phyloP scores from a whole-genome alignment of 2,888 invertebrate species.

The Cheilosia urbana region DNA sequence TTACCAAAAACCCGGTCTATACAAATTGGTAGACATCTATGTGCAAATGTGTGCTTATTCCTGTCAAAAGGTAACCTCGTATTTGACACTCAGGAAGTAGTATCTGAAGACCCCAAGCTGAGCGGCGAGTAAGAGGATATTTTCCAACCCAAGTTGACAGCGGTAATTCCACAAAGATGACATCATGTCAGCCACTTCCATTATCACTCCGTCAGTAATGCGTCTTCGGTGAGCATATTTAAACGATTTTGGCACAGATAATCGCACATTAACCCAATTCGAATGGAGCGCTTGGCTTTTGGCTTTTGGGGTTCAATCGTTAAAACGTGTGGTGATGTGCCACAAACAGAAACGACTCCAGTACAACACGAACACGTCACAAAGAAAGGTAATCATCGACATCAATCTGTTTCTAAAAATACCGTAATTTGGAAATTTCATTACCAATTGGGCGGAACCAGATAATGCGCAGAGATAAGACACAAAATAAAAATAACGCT shows the following conservation, averaged over 20 bases:
- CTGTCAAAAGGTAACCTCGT: slow-evolving; percentile 1
- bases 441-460: background rate
- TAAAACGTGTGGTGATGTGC: slow-evolving; percentile 21
- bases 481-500: background rate
- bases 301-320: slow-evolving; percentile 9
- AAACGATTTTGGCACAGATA: slow-evolving; percentile 10
- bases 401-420: background rate
- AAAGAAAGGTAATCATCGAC: slow-evolving; percentile 7
- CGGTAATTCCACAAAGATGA: slow-evolving; percentile 30
- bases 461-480: background rate
- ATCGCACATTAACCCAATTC: slow-evolving; percentile 37
- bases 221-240: slow-evolving; percentile 11
- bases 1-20: slow-evolving; percentile 10
- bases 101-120: background rate
- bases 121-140: too few relatives aligned
- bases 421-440: slow-evolving; percentile 32
- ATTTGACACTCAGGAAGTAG: slow-evolving; percentile 11
- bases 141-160: slow-evolving; percentile 4
- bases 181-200: slow-evolving; percentile 32
- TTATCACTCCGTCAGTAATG: slow-evolving; percentile 5
- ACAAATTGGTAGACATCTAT: background rate
- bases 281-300: slow-evolving; percentile 11
- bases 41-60: background rate
- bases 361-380: background rate
- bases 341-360: slow-evolving; percentile 6